A percentile compares a stretch with the other conserved stretches of the same genome.
Evolutionary conservation across 2,888 invertebrate genomes (phyloP).

Genomic region (Geotrupes spiniger): DNA sequence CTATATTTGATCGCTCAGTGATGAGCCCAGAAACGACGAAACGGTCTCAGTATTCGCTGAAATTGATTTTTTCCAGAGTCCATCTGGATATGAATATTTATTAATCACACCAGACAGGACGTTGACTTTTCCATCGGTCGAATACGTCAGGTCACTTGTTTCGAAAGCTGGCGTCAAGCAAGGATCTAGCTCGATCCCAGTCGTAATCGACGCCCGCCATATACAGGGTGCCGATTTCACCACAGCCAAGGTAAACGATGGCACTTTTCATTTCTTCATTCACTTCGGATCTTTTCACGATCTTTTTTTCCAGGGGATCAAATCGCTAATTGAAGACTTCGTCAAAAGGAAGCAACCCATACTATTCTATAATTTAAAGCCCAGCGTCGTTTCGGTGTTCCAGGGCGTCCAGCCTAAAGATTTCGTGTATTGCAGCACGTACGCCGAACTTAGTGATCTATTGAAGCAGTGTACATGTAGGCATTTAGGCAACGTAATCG

Average conservation of each 20-base stretch:
- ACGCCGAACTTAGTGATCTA: conserved; percentile 55
- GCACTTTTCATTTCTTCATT: background rate
- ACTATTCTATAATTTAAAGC: conserved; percentile 58
- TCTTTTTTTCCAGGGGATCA: conserved; percentile 57
- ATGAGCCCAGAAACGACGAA: too few species aligned
- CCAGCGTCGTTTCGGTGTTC: conserved; percentile 57
- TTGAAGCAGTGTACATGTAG: conserved; percentile 47
- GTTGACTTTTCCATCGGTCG: conserved; percentile 63
- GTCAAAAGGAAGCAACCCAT: conserved; percentile 57
- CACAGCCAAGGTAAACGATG: conserved; percentile 56
- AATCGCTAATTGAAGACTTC: conserved; percentile 58
- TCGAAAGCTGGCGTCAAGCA: conserved; percentile 66
- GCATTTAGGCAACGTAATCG: conserved; percentile 9
- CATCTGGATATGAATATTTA: conserved; percentile 56
- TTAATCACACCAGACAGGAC: conserved; percentile 62
- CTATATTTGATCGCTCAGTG: too few species aligned
- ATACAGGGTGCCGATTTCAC: conserved; percentile 66
- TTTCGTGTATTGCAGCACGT: conserved; percentile 56
- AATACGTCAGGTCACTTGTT: conserved; percentile 64
- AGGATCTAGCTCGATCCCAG: conserved; percentile 57
- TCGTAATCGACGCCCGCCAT: conserved; percentile 62
- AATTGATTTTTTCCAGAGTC: conserved; percentile 50
- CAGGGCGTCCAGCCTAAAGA: conserved; percentile 58
- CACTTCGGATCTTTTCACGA: conserved; percentile 2
- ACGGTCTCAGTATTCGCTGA: too few species aligned